Percentiles rank a stretch among this genome's conserved stretches.
Evolutionary conservation across 2,888 invertebrate genomes (phyloP).

Genomic region (Odontocerum albicorne): DNA sequence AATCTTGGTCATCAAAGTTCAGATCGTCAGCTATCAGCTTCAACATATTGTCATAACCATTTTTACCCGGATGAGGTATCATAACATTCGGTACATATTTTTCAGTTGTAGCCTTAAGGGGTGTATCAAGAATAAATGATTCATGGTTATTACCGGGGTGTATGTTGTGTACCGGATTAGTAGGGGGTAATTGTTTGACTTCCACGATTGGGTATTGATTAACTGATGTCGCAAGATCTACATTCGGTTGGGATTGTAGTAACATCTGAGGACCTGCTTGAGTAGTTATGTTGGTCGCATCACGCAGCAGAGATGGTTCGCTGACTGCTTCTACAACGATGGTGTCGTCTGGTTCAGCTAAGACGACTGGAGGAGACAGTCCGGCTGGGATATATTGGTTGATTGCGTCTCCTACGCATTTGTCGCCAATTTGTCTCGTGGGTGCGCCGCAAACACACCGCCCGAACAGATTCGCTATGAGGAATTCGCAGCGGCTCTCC

Average conservation of each 20-base stretch:
- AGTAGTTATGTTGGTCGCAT: constrained; percentile 35
- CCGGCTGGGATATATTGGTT: constrained; percentile 35
- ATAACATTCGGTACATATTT: constrained; percentile 23
- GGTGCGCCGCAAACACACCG: constrained; percentile 79
- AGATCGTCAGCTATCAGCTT: constrained; percentile 34
- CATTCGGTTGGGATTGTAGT: constrained; percentile 46
- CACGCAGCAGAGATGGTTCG: constrained; percentile 40
- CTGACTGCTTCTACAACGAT: constrained; percentile 50
- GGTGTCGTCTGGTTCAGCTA: constrained; percentile 44
- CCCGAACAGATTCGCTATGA: constrained; percentile 87
- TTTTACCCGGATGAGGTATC: constrained; percentile 28
- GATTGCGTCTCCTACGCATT: constrained; percentile 58
- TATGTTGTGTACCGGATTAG: constrained; percentile 48
- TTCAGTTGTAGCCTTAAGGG: constrained; percentile 52
- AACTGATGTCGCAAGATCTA: constrained; percentile 49
- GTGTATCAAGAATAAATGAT: constrained; percentile 48
- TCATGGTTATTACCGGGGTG: constrained; percentile 45
- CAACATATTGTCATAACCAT: constrained; percentile 32
- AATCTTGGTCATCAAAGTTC: constrained; percentile 31
- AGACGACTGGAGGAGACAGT: constrained; percentile 41
- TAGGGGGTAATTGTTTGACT: constrained; percentile 43
- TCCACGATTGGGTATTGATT: constrained; percentile 45
- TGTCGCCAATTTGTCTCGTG: constrained; percentile 65
- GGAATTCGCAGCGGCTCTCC: constrained; percentile 85
- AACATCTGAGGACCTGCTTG: constrained; percentile 13